Evolutionary conservation across 1,140 invertebrate genomes (phyloP).

Genomic region (Bombus confusus): DNA sequence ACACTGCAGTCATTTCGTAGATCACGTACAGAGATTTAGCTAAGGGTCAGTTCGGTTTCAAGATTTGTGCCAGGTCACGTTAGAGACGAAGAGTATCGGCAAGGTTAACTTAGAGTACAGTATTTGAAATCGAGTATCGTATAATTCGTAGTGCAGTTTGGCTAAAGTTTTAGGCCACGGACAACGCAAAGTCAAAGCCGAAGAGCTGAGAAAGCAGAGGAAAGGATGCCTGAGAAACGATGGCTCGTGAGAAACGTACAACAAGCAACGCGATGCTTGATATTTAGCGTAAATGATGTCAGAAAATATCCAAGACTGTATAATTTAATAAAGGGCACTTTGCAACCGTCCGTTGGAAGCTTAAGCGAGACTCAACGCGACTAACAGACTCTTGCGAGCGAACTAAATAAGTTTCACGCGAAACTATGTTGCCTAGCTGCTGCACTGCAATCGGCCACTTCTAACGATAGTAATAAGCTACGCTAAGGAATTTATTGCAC

Average conservation of each 20-base stretch:
- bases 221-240: too few relatives aligned
- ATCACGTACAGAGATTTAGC: too few relatives aligned
- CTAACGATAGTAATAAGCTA: conserved; percentile 17
- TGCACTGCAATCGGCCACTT: not conserved
- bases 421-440: not conserved
- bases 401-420: not conserved
- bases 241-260: too few relatives aligned
- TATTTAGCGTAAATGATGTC: too few relatives aligned
- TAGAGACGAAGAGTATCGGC: not conserved
- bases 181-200: too few relatives aligned
- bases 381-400: not conserved
- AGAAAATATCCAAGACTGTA: too few relatives aligned
- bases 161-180: too few relatives aligned
- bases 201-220: too few relatives aligned
- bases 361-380: not conserved
- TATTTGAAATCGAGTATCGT: too few relatives aligned
- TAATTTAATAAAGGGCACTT: not conserved
- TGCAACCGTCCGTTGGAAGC: not conserved
- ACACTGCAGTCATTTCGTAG: not conserved
- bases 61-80: not conserved
- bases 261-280: too few relatives aligned
- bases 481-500: conserved; percentile 19
- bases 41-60: not conserved
- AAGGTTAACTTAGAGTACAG: too few relatives aligned
- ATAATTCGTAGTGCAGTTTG: too few relatives aligned